Evolutionary conservation across 2,888 invertebrate genomes (phyloP).

Genomic region (Perizoma affinitatum): DNA sequence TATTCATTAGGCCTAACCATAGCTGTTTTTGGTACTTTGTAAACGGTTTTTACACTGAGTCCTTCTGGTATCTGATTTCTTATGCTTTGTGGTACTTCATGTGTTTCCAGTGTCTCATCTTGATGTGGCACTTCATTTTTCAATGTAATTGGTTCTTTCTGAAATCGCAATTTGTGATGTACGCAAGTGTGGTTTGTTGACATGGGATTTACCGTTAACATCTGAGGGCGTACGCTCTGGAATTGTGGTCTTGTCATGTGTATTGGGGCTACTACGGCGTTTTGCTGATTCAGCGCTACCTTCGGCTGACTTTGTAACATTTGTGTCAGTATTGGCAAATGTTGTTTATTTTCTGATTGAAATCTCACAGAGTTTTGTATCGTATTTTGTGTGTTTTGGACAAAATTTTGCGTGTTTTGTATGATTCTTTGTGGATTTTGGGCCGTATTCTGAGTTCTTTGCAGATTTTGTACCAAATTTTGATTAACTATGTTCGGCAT

Average conservation of each 20-base stretch:
- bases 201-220: constrained; percentile 50
- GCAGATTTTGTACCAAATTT: constrained; percentile 22
- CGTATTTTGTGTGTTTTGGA: constrained; percentile 4
- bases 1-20: constrained; percentile 32
- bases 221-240: constrained; percentile 41
- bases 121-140: constrained; percentile 1
- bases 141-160: not conserved
- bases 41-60: constrained; percentile 45
- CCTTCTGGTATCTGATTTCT: constrained; percentile 42
- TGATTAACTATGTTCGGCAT: constrained; percentile 43
- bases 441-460: constrained; percentile 1
- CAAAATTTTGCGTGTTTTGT: constrained; percentile 3
- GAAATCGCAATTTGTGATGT: not conserved
- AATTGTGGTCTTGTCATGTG: constrained; percentile 29
- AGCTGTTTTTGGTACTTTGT: constrained; percentile 41
- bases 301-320: constrained; percentile 26
- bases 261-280: constrained; percentile 8
- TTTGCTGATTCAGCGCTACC: constrained; percentile 9
- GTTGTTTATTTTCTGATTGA: constrained; percentile 7
- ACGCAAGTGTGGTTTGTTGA: constrained; percentile 32
- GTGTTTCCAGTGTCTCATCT: not conserved
- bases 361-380: constrained; percentile 3
- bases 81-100: constrained; percentile 25
- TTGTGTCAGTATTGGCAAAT: constrained; percentile 30
- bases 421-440: constrained; percentile 4